Evolutionary conservation across 2,797 vertebrate genomes (phyloP).

Genomic region (Coranthus polyacanthus): DNA sequence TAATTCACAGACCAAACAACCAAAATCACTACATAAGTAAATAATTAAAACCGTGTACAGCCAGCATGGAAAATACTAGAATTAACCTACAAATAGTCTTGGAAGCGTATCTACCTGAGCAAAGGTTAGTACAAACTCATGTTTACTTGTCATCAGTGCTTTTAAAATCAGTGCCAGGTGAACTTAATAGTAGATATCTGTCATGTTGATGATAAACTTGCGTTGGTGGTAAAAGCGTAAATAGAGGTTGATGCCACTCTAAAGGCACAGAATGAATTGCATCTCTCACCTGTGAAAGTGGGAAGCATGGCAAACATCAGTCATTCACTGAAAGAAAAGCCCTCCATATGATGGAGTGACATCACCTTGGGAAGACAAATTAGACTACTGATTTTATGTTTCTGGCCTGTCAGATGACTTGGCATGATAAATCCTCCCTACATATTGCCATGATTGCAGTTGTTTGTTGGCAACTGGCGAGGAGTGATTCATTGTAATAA

Average conservation of each 20-base stretch:
- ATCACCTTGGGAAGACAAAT: constrained; percentile 83
- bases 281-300: constrained; percentile 71
- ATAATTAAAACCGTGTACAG: not conserved
- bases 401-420: constrained; percentile 74
- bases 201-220: constrained; percentile 45
- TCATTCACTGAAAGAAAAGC: constrained; percentile 68
- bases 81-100: constrained; percentile 4
- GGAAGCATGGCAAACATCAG: constrained; percentile 66
- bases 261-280: constrained; percentile 54
- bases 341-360: constrained; percentile 75
- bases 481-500: constrained; percentile 78
- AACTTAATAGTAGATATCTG: constrained; percentile 48
- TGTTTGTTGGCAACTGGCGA: constrained; percentile 78
- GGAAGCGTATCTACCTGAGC: not conserved
- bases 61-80: not conserved
- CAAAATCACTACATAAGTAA: not conserved
- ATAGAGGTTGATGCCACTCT: constrained; percentile 52
- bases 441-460: constrained; percentile 78
- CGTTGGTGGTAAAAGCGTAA: constrained; percentile 56
- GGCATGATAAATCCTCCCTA: constrained; percentile 74
- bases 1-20: too few relatives aligned
- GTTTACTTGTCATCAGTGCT: constrained; percentile 12
- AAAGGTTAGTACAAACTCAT: constrained; percentile 19
- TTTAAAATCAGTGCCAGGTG: constrained; percentile 21
- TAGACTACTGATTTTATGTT: constrained; percentile 82